Evolutionary conservation across 2,888 invertebrate genomes (phyloP), one percentile per base, ranked within the genome.

Genomic region (Drosophila diplacantha): DNA sequence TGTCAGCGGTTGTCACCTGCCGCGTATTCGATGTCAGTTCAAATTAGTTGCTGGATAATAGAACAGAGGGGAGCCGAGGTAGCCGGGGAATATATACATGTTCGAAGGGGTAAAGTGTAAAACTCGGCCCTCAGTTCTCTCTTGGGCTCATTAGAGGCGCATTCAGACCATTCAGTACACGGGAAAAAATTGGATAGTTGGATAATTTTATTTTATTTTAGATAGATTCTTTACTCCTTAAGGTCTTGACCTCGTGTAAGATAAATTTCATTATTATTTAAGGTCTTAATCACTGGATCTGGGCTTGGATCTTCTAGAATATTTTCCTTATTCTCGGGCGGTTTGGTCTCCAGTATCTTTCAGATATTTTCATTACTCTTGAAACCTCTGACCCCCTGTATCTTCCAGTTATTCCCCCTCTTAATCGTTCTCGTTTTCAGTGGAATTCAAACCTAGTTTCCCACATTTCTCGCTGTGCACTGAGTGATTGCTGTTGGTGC

Each of bases 1-100:
- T 85, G 83, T 85, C 84, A 74, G 69, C 85, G 75, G 74, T 75
- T 85, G 82, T 83, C 84, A 85, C 74, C 78, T 78, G 72, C 74
- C 43, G 47, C 53, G 50, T 69, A 69, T 69, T 80, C 75, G 72
- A 71, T 75, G 81, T 79, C 84, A 81, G 73, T 71, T 71, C 64
- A 78, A 81, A 72, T 85, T 79, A 81, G 71, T 75, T 74, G 56
- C 62, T 71, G 59, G 70, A 67, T 63, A 70, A 69, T 64, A 66
- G 63, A 58, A 37, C 51, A 34, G 31, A 41, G 43, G 14, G 31
- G 34, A 38, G 41, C 11, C 20, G 2, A 18, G 34, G 24, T 20
- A 32, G 50, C 8, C 16, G 26, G 46, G 35, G 54, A n/a, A 24
- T 38, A 5, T 39, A n/a, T n/a, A 22, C 9, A 39, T 41, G 61